Base-by-base conservation (phyloP, 2,113 vertebrate genomes). In the Alosa alosa region DNA sequence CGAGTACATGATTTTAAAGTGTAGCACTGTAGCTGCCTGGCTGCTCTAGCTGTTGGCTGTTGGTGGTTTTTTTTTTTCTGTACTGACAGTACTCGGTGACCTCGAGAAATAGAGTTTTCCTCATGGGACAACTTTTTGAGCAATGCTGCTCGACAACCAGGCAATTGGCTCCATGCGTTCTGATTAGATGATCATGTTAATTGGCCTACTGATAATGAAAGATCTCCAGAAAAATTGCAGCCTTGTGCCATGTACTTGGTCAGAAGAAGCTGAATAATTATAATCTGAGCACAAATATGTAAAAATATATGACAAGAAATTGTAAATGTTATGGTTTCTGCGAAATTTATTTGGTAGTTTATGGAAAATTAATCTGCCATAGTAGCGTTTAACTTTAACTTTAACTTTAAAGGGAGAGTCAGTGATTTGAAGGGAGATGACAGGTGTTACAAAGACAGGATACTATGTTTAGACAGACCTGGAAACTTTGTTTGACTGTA, bases 341-440 rank as follows among this genome's bases (percentile, higher is more conserved):
- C 7, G 9, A 8, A 49, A 49, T 11, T 4, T 49, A 49, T 49
- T 49, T 44, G 41, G 41, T 44, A 44, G 41, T 44, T 52, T 60
- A 20, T 22, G 55, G 55, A 55, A 20, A 55, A 17, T 18, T 55
- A 78, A 22, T 55, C 55, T 83, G 68, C 81, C 84, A 88, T 68
- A 11, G 49, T 36, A 1, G 49, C 89, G 91, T 91, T 90, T 89
- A 89, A 84, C 57, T 82, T 55, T n/a, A n/a, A n/a, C n/a, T n/a
- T n/a, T n/a, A n/a, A n/a, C n/a, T n/a, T n/a, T n/a, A n/a, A n/a
- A n/a, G n/a, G n/a, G n/a, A n/a, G n/a, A 64, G 83, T 57, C 64
- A 50, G 84, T 90, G 88, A 89, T 57, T 57, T 90, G 84, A 57
- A 50, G 84, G 68, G 55, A 60, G 55, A 22, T 60, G 55, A 60